Evolutionary conservation across 2,888 invertebrate genomes (phyloP).

Genomic region (Mycalesis mineus): DNA sequence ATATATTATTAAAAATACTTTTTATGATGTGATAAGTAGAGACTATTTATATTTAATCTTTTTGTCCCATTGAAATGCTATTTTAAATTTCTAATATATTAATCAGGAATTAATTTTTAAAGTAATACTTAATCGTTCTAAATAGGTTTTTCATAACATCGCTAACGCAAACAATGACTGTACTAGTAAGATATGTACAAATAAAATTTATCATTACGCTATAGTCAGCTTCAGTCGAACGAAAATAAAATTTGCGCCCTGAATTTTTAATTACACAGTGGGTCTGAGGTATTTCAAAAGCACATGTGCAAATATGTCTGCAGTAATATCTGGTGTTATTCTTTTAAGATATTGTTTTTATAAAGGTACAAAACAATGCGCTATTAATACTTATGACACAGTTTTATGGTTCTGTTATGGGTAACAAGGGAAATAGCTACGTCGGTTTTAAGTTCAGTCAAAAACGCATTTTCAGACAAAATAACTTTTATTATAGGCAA

Average conservation of each 20-base stretch:
- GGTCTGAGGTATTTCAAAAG: conserved; percentile 34
- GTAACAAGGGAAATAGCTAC: neutral
- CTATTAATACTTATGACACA: conserved; percentile 38
- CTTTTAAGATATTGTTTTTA: conserved; percentile 39
- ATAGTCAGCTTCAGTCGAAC: neutral
- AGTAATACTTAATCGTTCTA: too few relatives aligned
- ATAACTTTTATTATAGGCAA: too few relatives aligned
- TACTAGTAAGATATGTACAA: neutral
- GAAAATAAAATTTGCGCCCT: conserved; percentile 34
- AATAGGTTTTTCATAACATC: too few relatives aligned
- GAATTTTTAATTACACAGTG: conserved; percentile 30
- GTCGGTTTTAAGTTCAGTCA: neutral
- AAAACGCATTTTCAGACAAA: neutral
- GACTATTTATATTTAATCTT: neutral
- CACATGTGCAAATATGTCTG: conserved; percentile 45
- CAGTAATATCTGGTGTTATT: conserved; percentile 30
- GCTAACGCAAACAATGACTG: conserved; percentile 6
- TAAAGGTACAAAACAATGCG: conserved; percentile 45
- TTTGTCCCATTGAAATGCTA: neutral
- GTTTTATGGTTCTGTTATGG: conserved; percentile 3
- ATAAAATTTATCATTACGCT: conserved; percentile 3
- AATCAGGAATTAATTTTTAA: too few relatives aligned
- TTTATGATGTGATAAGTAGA: neutral
- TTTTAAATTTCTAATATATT: too few relatives aligned
- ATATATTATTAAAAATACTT: neutral